Base-by-base conservation (phyloP, 2,888 invertebrate species). In the Pomacea canaliculata region DNA sequence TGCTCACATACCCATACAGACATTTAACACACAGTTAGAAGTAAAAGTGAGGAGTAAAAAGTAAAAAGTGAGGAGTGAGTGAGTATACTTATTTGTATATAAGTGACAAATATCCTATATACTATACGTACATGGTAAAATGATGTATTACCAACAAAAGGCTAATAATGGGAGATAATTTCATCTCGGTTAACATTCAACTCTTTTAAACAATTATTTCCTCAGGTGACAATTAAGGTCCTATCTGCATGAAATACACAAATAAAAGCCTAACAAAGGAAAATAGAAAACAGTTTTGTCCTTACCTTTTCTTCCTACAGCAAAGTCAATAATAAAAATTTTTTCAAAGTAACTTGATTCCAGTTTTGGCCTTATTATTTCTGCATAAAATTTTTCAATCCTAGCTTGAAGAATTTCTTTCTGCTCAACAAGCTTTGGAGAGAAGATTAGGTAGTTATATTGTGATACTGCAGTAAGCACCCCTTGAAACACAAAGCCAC, bases 391-490 rank as follows among this genome's bases (percentile, higher is more conserved):
- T 7, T 76, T 23, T 10, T 71, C 67, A 59, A 87, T 74, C 76
- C 79, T 68, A 0, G 78, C 66, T n/a, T 74, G 67, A 65, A 85
- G 79, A 12, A 71, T 23, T 12, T 84, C 81, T 71, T 82, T 83
- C 18, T 78, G 71, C 16, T 78, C 71, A 0, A 78, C 76, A 49
- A 87, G 79, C 67, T 84, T 79, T 59, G 80, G 56, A 1, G 87
- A 87, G 76, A 74, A 84, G 37, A 87, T 84, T 16, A 86, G 79
- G 75, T 87, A 87, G 73, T 87, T 87, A 74, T 87, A 87, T 75
- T 87, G 87, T 12, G 85, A 86, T 16, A 87, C 59, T 3, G 86
- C 86, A 48, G 79, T 81, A 16, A 87, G 78, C 13, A 80, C 73
- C 46, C 81, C 75, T 48, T 82, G 76, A 66, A 71, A 84, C 23